Conservation (phyloP, 2,888 invertebrate species). For the Patella pellucida region DNA sequence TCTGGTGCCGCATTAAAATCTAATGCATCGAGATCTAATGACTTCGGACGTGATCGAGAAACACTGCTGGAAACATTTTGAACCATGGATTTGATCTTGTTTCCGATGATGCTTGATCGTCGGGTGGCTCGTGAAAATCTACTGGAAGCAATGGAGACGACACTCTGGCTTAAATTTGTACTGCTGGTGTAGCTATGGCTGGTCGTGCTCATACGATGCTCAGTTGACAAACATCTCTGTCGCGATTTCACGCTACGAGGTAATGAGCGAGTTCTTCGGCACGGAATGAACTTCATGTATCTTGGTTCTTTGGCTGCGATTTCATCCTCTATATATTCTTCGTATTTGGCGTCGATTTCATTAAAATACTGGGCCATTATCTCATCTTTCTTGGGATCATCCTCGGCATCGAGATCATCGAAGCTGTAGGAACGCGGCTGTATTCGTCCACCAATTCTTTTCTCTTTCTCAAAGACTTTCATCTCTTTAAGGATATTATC, state of each 20-base stretch:
- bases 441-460: constrained; percentile 36
- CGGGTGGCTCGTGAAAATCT: constrained; percentile 50
- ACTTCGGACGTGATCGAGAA: constrained; percentile 52
- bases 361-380: constrained; percentile 57
- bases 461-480: constrained; percentile 53
- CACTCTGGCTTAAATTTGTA: constrained; percentile 49
- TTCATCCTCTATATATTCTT: constrained; percentile 55
- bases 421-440: constrained; percentile 57
- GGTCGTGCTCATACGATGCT: neutral
- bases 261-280: constrained; percentile 56
- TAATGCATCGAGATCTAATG: constrained; percentile 57
- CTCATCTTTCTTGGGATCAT: constrained; percentile 46
- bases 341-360: constrained; percentile 60
- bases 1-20: constrained; percentile 33
- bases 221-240: neutral
- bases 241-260: constrained; percentile 54
- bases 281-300: constrained; percentile 56
- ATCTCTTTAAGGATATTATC: constrained; percentile 58
- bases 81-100: constrained; percentile 57
- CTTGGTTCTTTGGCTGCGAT: constrained; percentile 47
- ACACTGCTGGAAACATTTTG: constrained; percentile 38
- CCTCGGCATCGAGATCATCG: constrained; percentile 49
- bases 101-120: constrained; percentile 56
- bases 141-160: constrained; percentile 43
- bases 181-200: constrained; percentile 40